These are phyloP conservation scores for Balaenoptera acutorostrata DNA, from an alignment of 2,113 vertebrate genomes.

Conservation along the genomic window DNA sequence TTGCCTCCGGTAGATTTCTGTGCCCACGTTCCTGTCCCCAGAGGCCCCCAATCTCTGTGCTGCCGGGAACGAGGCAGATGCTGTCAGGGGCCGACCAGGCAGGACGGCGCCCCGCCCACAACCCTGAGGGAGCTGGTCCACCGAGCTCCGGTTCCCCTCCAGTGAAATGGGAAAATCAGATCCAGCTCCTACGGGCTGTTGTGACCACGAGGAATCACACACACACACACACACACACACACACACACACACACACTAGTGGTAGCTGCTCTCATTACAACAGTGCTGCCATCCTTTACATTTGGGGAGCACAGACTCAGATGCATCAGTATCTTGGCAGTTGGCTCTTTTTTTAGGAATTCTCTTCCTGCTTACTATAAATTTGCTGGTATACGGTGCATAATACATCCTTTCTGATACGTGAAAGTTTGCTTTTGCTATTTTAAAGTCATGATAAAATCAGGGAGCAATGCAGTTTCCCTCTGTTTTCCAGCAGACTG, in stretches of 20 bases:
- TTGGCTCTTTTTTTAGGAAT: background rate
- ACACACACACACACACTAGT: background rate
- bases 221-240: background rate
- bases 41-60: background rate
- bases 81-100: background rate
- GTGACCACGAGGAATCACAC: background rate
- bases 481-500: background rate
- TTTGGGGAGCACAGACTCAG: background rate
- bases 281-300: background rate
- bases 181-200: background rate
- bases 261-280: background rate
- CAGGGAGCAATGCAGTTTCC: background rate
- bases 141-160: background rate
- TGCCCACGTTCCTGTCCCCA: background rate
- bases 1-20: too few species aligned
- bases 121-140: too few species aligned
- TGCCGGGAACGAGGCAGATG: background rate
- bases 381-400: background rate
- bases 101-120: background rate
- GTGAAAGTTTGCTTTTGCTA: background rate
- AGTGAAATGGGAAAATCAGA: background rate
- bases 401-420: background rate
- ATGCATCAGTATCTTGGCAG: background rate
- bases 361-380: background rate
- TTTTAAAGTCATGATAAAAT: slow-evolving; percentile 14